These are phyloP conservation scores for Xenopus laevis DNA, from an alignment of 2,113 vertebrate species.

Conservation along the genomic window DNA sequence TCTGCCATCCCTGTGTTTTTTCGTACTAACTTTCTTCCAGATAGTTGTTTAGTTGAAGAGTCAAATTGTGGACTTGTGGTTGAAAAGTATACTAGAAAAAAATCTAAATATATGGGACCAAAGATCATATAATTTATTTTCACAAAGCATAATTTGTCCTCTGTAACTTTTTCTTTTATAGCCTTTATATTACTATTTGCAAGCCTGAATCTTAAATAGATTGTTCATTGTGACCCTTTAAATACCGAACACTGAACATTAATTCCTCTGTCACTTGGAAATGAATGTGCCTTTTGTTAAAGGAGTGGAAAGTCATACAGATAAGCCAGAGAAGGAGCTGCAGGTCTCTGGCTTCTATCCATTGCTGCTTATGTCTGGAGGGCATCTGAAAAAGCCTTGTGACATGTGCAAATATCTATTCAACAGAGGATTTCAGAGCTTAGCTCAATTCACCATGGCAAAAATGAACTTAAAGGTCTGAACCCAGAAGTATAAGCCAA, in stretches of 20 bases:
- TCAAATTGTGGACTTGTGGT: no score
- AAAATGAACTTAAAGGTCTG: no score
- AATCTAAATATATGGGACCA: no score
- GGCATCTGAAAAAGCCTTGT: background rate
- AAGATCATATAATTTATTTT: background rate
- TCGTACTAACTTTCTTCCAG: no score
- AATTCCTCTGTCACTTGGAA: conserved; percentile 20
- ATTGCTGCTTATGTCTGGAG: no score
- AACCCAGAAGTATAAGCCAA: no score
- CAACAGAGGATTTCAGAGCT: no score
- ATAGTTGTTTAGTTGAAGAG: no score
- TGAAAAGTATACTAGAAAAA: no score
- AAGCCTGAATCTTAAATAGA: background rate
- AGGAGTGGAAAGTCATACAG: background rate
- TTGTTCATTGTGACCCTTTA: background rate
- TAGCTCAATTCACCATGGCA: no score
- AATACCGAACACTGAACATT: background rate
- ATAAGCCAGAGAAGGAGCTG: conserved; percentile 16
- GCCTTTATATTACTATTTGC: background rate
- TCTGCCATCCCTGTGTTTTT: no score
- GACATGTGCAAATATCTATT: background rate
- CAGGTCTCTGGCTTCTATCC: background rate
- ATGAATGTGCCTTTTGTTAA: conserved; percentile 25
- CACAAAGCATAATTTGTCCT: background rate
- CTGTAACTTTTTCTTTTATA: background rate